Conservation (phyloP, 2,113 vertebrate species). For the Corythoichthys haematopterus region DNA sequence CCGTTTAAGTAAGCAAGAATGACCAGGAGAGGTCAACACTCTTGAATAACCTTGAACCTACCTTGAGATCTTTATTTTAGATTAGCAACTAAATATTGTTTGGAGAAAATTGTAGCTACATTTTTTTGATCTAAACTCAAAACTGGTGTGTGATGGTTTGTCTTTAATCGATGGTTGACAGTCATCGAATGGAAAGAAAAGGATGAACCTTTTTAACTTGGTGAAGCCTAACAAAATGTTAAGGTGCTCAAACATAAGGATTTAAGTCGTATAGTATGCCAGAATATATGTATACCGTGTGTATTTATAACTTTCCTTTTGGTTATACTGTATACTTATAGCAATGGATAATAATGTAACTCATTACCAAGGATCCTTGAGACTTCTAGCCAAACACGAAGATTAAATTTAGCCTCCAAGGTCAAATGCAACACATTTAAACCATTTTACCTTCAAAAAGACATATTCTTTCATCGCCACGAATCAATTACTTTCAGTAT, state of each 20-base stretch:
- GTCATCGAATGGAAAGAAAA: background rate
- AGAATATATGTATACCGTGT: no score
- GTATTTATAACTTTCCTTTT: background rate
- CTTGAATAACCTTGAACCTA: constrained; percentile 64
- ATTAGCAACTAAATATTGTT: constrained; percentile 22
- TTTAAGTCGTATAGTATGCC: no score
- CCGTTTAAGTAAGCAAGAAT: constrained; percentile 59
- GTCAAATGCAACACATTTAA: background rate
- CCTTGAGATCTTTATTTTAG: constrained; percentile 57
- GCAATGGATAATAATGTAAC: background rate
- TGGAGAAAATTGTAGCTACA: constrained; percentile 4
- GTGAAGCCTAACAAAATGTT: no score
- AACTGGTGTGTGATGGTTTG: background rate
- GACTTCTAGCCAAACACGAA: background rate
- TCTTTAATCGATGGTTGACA: background rate
- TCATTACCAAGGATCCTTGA: background rate
- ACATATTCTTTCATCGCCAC: background rate
- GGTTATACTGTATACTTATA: background rate
- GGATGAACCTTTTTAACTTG: no score
- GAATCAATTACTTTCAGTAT: constrained; percentile 1
- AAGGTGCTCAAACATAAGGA: no score
- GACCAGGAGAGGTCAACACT: constrained; percentile 58
- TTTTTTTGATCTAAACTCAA: background rate
- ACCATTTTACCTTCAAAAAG: constrained; percentile 3
- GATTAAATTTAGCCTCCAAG: constrained; percentile 8